Conservation (phyloP, 2,888 invertebrate genomes). For the Ceramica pisi region DNA sequence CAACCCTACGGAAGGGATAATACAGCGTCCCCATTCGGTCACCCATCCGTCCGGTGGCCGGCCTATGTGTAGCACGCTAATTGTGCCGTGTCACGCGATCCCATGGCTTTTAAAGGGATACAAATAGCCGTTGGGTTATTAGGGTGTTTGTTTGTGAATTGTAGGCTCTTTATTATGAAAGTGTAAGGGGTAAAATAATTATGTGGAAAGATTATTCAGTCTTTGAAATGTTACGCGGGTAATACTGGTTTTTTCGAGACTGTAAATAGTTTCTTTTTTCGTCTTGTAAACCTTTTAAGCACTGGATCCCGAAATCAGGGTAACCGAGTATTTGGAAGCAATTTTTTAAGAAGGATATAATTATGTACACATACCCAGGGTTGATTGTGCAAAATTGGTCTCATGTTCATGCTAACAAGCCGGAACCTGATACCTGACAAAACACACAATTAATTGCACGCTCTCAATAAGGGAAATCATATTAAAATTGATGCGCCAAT, state of each 20-base stretch:
- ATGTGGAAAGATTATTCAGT: not conserved
- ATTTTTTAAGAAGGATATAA: no score
- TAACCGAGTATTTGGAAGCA: no score
- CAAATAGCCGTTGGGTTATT: constrained; percentile 43
- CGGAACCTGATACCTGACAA: not conserved
- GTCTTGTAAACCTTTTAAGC: no score
- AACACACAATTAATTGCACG: not conserved
- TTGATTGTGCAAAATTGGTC: no score
- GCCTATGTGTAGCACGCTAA: constrained; percentile 50
- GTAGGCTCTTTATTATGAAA: not conserved
- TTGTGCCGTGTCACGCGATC: constrained; percentile 56
- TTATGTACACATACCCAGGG: no score
- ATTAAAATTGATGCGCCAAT: constrained; percentile 25
- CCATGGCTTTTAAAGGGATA: constrained; percentile 33
- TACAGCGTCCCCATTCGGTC: constrained; percentile 45
- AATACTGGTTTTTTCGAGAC: not conserved
- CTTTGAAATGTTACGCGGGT: not conserved
- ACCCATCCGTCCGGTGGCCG: constrained; percentile 56
- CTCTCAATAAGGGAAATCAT: constrained; percentile 1
- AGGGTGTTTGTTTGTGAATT: constrained; percentile 22
- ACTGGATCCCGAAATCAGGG: no score
- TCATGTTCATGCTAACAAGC: no score
- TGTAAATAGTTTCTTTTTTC: not conserved
- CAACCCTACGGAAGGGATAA: constrained; percentile 53
- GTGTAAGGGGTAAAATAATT: not conserved